Percentiles rank a stretch among this genome's conserved stretches.
These are phyloP conservation scores for Anolis carolinensis DNA, from an alignment of 2,113 vertebrate genomes.

Conservation along the genomic window DNA sequence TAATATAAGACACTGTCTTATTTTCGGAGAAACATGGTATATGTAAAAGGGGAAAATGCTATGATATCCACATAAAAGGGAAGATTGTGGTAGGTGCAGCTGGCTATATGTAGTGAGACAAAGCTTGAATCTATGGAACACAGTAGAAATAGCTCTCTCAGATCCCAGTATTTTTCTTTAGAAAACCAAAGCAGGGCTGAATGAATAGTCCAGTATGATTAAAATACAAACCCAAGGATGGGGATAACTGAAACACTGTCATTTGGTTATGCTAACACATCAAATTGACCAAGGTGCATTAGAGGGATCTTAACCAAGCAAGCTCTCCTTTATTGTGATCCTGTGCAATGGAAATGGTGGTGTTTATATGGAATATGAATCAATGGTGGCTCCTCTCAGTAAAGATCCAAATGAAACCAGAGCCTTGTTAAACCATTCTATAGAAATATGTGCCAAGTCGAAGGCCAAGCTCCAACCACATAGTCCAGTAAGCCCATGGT, in stretches of 20 bases:
- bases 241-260: not conserved
- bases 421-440: not conserved
- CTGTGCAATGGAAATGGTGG: not conserved
- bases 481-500: not conserved
- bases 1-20: no score
- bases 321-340: not conserved
- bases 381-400: not conserved
- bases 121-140: not conserved
- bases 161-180: not conserved
- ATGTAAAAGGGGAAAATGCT: no score
- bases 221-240: not conserved
- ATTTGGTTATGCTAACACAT: not conserved
- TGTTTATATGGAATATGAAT: not conserved
- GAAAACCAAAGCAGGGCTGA: not conserved
- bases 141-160: not conserved
- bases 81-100: not conserved
- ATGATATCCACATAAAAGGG: not conserved
- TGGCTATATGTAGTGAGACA: not conserved
- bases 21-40: no score
- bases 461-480: not conserved
- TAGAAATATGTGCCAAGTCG: not conserved
- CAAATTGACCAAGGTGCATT: slow-evolving; percentile 16
- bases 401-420: not conserved
- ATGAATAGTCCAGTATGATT: not conserved
- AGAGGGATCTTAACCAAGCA: not conserved